phyloP scores from a whole-genome alignment of 2,797 vertebrate species.

The Sardinella longiceps region DNA sequence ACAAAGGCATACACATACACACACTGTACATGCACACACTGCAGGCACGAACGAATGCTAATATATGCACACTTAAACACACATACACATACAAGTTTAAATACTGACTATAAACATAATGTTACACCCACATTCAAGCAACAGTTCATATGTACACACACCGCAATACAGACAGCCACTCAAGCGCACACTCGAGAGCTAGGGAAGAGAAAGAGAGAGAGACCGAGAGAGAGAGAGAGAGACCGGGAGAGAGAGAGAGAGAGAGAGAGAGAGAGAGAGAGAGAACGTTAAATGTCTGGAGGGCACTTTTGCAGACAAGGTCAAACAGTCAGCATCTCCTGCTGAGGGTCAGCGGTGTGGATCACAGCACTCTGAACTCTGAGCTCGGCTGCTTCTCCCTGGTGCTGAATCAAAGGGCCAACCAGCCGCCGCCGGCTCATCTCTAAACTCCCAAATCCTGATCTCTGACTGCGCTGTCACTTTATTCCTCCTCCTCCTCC shows the following conservation, averaged over 20 bases:
- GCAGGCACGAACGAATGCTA: not conserved
- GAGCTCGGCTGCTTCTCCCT: not conserved
- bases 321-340: conserved; percentile 27
- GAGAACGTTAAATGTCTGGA: conserved; percentile 21
- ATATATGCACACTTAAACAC: not conserved
- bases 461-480: conserved; percentile 2
- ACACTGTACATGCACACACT: not conserved
- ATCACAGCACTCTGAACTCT: not conserved
- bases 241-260: not conserved
- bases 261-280: not conserved
- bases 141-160: not conserved
- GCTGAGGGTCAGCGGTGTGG: not conserved
- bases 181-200: not conserved
- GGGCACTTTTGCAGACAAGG: conserved; percentile 44
- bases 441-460: not conserved
- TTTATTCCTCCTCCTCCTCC: not conserved
- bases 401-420: not conserved
- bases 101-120: not conserved
- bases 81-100: not conserved
- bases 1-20: not conserved
- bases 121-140: not conserved
- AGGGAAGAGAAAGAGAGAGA: not conserved
- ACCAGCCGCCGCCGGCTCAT: not conserved
- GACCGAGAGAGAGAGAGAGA: not conserved
- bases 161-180: not conserved